phyloP scores from a whole-genome alignment of 2,113 vertebrate species.

The Empidonax traillii region DNA sequence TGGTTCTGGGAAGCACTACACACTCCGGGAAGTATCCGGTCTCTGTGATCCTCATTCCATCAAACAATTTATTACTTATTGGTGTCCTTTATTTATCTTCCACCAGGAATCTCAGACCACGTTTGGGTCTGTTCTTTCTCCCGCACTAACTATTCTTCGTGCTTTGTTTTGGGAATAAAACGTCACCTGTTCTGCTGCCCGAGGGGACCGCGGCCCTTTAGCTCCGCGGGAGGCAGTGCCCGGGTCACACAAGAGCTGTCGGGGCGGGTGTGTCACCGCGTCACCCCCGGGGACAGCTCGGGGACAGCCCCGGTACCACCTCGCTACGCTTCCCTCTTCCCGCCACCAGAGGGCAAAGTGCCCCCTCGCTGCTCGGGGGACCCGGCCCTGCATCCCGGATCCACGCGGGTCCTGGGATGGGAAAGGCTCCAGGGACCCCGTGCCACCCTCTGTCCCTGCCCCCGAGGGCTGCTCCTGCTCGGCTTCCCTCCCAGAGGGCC shows the following conservation, averaged over 20 bases:
- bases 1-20: neutral
- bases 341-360: neutral
- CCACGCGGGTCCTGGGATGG: neutral
- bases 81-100: neutral
- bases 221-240: neutral
- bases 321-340: neutral
- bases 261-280: neutral
- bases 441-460: neutral
- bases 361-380: neutral
- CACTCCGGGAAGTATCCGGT: fast-evolving
- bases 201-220: neutral
- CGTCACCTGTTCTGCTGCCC: too few relatives aligned
- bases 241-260: neutral
- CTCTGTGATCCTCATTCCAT: neutral
- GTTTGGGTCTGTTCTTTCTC: neutral
- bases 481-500: neutral
- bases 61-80: neutral
- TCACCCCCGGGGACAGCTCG: neutral
- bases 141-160: fast-evolving
- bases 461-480: neutral
- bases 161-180: neutral
- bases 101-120: fast-evolving
- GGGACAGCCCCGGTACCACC: neutral
- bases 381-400: neutral
- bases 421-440: neutral